A percentile compares a stretch with the other conserved stretches of the same genome.
phyloP scores from a whole-genome alignment of 2,888 invertebrate species.

The Leucophora obtusa region DNA sequence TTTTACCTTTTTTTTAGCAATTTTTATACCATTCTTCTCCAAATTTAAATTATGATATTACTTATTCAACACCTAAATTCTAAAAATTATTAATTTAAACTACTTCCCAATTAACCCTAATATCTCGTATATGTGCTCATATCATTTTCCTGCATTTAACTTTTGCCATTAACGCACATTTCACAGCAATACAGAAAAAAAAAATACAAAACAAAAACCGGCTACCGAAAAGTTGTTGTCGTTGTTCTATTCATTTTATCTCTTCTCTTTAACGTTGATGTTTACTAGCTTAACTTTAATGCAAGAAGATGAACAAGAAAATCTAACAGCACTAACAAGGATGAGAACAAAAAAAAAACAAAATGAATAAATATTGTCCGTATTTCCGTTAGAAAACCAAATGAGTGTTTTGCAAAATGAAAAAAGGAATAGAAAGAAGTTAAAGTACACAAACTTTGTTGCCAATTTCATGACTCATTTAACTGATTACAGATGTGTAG shows the following conservation, averaged over 20 bases:
- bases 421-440: constrained; percentile 12
- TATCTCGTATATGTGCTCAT: constrained; percentile 13
- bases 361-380: constrained; percentile 44
- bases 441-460: constrained; percentile 62
- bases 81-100: neutral
- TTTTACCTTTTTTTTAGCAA: too few relatives aligned
- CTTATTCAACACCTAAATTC: too few relatives aligned
- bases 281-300: constrained; percentile 35
- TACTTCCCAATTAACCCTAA: constrained; percentile 23
- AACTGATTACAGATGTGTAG: constrained; percentile 63
- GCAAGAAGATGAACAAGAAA: neutral
- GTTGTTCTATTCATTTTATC: constrained; percentile 1
- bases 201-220: constrained; percentile 14
- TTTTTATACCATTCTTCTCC: too few relatives aligned
- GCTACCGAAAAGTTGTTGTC: constrained; percentile 21
- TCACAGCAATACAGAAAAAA: constrained; percentile 31
- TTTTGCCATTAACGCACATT: constrained; percentile 62
- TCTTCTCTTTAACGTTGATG: constrained; percentile 17
- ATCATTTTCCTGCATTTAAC: constrained; percentile 60
- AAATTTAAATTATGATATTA: too few relatives aligned
- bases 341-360: constrained; percentile 9
- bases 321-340: neutral
- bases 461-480: constrained; percentile 67
- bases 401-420: constrained; percentile 9
- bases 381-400: constrained; percentile 55